Evolutionary conservation across 2,888 invertebrate species (phyloP).

Genomic region (Notodonta dromedarius): DNA sequence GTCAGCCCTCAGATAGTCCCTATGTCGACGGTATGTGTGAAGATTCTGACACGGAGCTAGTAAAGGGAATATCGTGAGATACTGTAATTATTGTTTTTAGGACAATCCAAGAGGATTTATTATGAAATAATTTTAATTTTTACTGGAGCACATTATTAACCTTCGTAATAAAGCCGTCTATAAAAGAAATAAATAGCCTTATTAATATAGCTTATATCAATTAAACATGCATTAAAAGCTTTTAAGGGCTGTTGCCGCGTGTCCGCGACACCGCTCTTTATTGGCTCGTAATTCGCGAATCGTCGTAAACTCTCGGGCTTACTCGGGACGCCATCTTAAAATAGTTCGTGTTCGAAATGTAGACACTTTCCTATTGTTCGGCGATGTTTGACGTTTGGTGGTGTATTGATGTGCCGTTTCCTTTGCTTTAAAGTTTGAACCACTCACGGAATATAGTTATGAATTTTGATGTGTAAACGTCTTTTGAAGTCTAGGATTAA

Average conservation of each 20-base stretch:
- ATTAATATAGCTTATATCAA: conserved; percentile 57
- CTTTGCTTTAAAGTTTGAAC: conserved; percentile 38
- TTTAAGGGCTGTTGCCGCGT: conserved; percentile 57
- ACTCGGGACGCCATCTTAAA: conserved; percentile 66
- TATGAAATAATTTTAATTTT: not conserved
- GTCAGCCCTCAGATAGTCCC: conserved; percentile 41
- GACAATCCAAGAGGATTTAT: not conserved
- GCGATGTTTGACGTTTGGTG: conserved; percentile 48
- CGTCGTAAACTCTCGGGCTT: conserved; percentile 60
- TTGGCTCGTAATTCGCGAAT: conserved; percentile 67
- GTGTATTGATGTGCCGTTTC: conserved; percentile 47
- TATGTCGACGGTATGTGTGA: not conserved
- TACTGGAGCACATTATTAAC: conserved; percentile 39
- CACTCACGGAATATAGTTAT: conserved; percentile 22
- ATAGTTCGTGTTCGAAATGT: conserved; percentile 58
- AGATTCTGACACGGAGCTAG: conserved; percentile 10
- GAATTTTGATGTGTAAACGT: conserved; percentile 28
- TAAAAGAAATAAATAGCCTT: conserved; percentile 41
- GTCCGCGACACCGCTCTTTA: conserved; percentile 65
- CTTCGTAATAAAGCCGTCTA: conserved; percentile 28
- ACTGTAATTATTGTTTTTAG: not conserved
- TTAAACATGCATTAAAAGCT: conserved; percentile 62
- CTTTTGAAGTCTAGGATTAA: conserved; percentile 14
- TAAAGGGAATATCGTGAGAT: conserved; percentile 17
- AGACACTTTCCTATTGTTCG: conserved; percentile 50